Conservation (phyloP, 1,140 invertebrate genomes). For the Cotesia vestalis region DNA sequence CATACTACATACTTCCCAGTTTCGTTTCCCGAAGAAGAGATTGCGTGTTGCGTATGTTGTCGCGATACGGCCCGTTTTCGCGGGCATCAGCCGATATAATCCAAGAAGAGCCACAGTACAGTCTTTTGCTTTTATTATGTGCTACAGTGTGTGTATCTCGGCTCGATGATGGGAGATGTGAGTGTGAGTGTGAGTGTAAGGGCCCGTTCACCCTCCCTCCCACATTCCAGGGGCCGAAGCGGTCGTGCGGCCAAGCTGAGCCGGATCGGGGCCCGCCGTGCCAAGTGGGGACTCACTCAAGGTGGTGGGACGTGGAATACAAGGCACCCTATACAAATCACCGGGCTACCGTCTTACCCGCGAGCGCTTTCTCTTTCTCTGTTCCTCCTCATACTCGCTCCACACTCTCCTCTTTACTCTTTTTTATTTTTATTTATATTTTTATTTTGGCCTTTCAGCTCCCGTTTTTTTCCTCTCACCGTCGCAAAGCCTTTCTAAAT, state of each 20-base stretch:
- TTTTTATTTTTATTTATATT: conserved; percentile 18
- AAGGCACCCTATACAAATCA: conserved; percentile 62
- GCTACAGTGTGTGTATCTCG: too few relatives aligned
- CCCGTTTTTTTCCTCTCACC: background rate
- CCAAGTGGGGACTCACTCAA: conserved; percentile 39
- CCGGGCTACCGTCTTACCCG: conserved; percentile 61
- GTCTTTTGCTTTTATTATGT: too few relatives aligned
- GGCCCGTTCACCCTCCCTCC: conserved; percentile 41
- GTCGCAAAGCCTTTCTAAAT: background rate
- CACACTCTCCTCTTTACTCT: conserved; percentile 12
- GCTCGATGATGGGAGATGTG: too few relatives aligned
- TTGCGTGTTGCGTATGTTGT: conserved; percentile 8
- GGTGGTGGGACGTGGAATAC: conserved; percentile 55
- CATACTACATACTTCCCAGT: background rate
- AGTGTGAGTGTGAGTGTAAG: conserved; percentile 35
- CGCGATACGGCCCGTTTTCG: conserved; percentile 24
- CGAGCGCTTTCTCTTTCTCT: conserved; percentile 44
- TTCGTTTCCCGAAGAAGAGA: background rate
- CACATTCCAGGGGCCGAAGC: conserved; percentile 35
- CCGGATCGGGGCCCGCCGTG: conserved; percentile 41
- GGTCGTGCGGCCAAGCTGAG: conserved; percentile 43
- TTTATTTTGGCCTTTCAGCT: conserved; percentile 7
- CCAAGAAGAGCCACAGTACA: too few relatives aligned
- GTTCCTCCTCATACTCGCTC: conserved; percentile 1
- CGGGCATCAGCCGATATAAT: background rate